Evolutionary conservation across 2,113 vertebrate species (phyloP).

Genomic region (Bostrychus sinensis): DNA sequence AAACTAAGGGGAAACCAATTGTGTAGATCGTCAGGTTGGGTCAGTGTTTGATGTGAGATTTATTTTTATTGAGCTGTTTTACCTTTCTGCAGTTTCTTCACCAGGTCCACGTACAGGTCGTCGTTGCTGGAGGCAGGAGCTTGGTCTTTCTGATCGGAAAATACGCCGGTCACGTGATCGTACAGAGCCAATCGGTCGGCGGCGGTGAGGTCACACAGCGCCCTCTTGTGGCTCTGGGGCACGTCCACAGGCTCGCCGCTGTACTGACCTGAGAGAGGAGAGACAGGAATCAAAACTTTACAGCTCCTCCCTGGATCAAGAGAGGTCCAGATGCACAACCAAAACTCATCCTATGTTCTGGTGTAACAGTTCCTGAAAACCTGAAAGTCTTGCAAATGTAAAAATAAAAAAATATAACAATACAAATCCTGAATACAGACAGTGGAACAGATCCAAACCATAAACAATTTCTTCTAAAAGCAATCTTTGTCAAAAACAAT

Average conservation of each 20-base stretch:
- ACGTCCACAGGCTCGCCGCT: constrained; percentile 86
- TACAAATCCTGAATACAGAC: too few species aligned
- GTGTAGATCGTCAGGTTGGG: neutral
- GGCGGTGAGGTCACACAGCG: constrained; percentile 90
- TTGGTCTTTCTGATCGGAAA: constrained; percentile 80
- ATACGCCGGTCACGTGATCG: constrained; percentile 84
- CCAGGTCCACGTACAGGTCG: constrained; percentile 95
- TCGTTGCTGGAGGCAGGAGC: constrained; percentile 80
- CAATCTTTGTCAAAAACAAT: too few species aligned
- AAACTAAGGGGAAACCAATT: neutral
- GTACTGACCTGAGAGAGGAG: constrained; percentile 81
- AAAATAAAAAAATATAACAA: too few species aligned
- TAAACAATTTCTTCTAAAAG: too few species aligned
- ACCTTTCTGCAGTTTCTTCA: constrained; percentile 95
- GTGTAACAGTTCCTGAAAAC: too few species aligned
- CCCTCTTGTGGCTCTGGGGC: constrained; percentile 92
- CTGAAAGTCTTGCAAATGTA: too few species aligned
- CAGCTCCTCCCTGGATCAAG: too few species aligned
- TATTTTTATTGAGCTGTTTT: neutral
- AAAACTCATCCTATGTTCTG: too few species aligned
- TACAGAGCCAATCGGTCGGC: constrained; percentile 93
- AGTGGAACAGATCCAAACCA: too few species aligned
- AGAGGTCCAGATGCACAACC: too few species aligned
- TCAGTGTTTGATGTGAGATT: rapidly evolving
- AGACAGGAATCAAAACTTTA: constrained; percentile 28